These are phyloP conservation scores for Chaetodon auriga DNA, from an alignment of 2,113 vertebrate species.

Conservation along the genomic window DNA sequence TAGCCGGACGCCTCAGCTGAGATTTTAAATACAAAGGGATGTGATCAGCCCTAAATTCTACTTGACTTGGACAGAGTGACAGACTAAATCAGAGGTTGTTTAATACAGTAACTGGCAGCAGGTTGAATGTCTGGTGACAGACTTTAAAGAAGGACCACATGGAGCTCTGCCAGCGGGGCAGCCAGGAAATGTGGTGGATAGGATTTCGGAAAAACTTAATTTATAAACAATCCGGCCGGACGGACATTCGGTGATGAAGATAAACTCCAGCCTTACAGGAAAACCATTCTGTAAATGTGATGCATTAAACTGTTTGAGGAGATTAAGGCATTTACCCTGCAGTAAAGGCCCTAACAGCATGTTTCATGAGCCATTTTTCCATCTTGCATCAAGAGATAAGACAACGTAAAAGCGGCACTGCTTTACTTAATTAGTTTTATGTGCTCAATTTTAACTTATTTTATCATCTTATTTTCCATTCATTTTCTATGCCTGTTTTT, in stretches of 20 bases:
- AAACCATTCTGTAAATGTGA: constrained; percentile 50
- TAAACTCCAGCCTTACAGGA: constrained; percentile 58
- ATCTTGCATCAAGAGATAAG: constrained; percentile 14
- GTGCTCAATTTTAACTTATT: no score
- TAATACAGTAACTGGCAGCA: constrained; percentile 58
- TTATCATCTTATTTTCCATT: no score
- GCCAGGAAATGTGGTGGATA: constrained; percentile 60
- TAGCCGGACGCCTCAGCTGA: constrained; percentile 40
- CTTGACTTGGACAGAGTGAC: constrained; percentile 34
- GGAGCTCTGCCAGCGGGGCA: constrained; percentile 46
- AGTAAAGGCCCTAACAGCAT: constrained; percentile 19
- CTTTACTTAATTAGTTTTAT: no score
- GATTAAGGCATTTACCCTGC: constrained; percentile 40
- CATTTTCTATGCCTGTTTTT: no score
- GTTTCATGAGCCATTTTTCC: constrained; percentile 2
- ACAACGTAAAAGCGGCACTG: constrained; percentile 2
- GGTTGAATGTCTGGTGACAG: constrained; percentile 62
- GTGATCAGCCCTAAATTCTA: constrained; percentile 33
- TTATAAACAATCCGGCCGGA: constrained; percentile 51
- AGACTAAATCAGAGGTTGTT: constrained; percentile 50
- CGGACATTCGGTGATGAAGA: constrained; percentile 52
- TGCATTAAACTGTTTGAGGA: constrained; percentile 20
- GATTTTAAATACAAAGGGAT: constrained; percentile 26
- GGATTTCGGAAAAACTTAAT: constrained; percentile 56
- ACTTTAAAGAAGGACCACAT: constrained; percentile 69